Evolutionary conservation across 2,113 vertebrate genomes (phyloP).

Genomic region (Syrmaticus mikado): DNA sequence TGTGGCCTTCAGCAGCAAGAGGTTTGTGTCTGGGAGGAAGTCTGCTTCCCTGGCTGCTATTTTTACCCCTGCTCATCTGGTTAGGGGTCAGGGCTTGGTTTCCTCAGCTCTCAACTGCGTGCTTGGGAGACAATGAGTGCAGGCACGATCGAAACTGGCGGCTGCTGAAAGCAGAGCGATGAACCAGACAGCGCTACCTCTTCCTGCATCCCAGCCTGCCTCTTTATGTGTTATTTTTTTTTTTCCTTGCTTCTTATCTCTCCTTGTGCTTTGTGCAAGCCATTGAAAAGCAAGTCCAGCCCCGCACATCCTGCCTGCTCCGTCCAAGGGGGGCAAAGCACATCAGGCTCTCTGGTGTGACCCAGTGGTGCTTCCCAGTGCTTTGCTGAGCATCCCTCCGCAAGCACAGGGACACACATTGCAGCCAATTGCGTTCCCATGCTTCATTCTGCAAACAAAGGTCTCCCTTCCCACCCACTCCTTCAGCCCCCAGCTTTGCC

Average conservation of each 20-base stretch:
- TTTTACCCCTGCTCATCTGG: conserved; percentile 8
- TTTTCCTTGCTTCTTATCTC: neutral
- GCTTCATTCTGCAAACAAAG: neutral
- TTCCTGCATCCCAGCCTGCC: neutral
- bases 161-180: neutral
- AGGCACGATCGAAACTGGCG: neutral
- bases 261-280: neutral
- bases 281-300: neutral
- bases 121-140: conserved; percentile 10
- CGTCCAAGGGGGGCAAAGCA: neutral
- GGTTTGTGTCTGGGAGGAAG: conserved; percentile 13
- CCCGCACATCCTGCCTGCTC: neutral
- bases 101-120: neutral
- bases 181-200: neutral
- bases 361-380: neutral
- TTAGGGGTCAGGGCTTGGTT: conserved; percentile 30
- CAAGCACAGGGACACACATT: neutral
- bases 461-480: neutral
- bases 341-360: neutral
- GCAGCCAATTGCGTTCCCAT: neutral
- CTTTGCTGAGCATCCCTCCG: neutral
- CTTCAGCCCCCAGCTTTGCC: neutral
- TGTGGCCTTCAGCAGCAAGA: neutral
- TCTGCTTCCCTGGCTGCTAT: conserved; percentile 41
- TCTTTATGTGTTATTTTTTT: no score